phyloP scores from a whole-genome alignment of 2,113 vertebrate species.

The Macrotis lagotis region DNA sequence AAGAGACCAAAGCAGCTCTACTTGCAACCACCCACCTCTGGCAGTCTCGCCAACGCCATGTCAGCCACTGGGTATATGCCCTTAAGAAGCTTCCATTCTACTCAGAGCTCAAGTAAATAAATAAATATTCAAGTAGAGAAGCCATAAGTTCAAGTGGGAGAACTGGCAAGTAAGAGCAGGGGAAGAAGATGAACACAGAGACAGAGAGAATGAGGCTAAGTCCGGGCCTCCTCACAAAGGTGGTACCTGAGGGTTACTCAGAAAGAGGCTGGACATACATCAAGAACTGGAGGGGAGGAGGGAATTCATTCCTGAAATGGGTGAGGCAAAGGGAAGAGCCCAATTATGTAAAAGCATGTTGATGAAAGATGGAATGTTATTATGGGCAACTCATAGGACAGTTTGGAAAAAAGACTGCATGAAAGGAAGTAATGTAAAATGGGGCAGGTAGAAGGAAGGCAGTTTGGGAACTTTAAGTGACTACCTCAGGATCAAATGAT shows the following conservation, averaged over 20 bases:
- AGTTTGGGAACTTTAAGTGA: neutral
- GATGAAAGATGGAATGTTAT: neutral
- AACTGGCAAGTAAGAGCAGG: neutral
- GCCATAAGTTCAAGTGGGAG: neutral
- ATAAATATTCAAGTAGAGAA: too few species aligned
- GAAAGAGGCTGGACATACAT: neutral
- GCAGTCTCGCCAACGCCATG: too few species aligned
- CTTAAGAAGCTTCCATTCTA: too few species aligned
- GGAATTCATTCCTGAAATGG: neutral
- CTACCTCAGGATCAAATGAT: too few species aligned
- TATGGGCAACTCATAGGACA: neutral
- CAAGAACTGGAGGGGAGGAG: neutral
- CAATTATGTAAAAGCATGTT: neutral
- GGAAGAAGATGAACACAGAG: neutral
- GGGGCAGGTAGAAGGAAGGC: neutral
- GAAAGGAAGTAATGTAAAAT: neutral
- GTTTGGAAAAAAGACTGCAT: neutral
- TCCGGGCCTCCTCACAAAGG: neutral
- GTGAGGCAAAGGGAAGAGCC: neutral
- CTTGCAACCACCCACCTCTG: too few species aligned
- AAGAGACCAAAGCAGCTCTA: too few species aligned
- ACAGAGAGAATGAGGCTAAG: neutral
- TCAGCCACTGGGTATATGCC: too few species aligned
- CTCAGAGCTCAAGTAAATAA: too few species aligned
- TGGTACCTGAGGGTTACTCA: neutral